These are phyloP conservation scores for Brachionichthys hirsutus DNA, from an alignment of 2,113 vertebrate species.

Conservation along the genomic window DNA sequence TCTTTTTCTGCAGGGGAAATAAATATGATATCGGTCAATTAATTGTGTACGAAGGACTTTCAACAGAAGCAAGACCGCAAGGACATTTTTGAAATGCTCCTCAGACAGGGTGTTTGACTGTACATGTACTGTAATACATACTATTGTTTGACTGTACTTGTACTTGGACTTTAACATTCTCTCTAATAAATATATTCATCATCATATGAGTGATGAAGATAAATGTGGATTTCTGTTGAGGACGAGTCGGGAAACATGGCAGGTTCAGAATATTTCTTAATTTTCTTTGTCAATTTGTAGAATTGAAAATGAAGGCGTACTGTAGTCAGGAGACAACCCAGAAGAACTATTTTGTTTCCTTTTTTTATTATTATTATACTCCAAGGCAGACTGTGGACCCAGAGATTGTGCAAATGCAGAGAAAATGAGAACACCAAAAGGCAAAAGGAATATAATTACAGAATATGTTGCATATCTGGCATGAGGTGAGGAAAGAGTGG, in stretches of 20 bases:
- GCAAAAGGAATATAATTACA: conserved; percentile 15
- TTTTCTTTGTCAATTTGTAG: conserved; percentile 9
- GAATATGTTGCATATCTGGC: background rate
- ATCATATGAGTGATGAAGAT: conserved; percentile 41
- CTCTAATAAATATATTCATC: no score
- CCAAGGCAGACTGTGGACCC: conserved; percentile 13
- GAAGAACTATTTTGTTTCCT: background rate
- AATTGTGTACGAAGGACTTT: no score
- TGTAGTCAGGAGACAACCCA: conserved; percentile 7
- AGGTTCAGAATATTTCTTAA: conserved; percentile 34
- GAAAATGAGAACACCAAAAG: conserved; percentile 9
- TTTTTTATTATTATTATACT: conserved; percentile 5
- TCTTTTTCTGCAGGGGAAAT: no score
- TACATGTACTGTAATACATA: no score
- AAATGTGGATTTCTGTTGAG: conserved; percentile 31
- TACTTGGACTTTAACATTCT: no score
- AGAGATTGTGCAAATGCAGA: conserved; percentile 10
- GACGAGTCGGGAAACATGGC: conserved; percentile 37
- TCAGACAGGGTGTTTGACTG: no score
- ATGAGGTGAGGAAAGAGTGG: background rate
- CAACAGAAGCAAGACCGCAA: no score
- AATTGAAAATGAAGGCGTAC: conserved; percentile 3
- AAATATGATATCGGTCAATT: no score
- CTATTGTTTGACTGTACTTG: no score
- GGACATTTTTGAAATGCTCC: no score